Base-by-base conservation (phyloP, 2,888 invertebrate species). In the Vanessa cardui region DNA sequence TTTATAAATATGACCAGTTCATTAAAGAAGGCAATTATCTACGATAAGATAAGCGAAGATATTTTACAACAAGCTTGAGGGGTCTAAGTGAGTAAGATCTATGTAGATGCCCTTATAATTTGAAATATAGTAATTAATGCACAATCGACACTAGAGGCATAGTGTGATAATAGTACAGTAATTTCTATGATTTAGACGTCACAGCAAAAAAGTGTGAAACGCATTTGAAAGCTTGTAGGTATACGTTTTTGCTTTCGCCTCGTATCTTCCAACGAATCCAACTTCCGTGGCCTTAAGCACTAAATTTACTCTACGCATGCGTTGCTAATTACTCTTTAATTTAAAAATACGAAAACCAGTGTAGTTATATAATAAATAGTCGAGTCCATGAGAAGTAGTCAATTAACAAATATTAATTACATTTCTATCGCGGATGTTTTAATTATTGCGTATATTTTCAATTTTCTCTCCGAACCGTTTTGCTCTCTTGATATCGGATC, bases 401-500 rank as follows among this genome's bases (percentile, higher is more conserved):
- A 52, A 64, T 66, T 46, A 61, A 58, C 56, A 58, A 33, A 49
- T 52, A 60, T 20, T 47, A 56, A 39, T 56, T 56, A 56, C 33
- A 18, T 15, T 39, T 26, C 18, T 18, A 39, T 56, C 12, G 39
- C 39, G 33, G 39, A 39, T 39, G 56, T 56, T 56, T 56, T 39
- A 56, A 56, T 39, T 39, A 56, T 56, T 39, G 56, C 26, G 33
- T 67, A 52, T 65, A 64, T 72, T 70, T 68, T 68, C 64, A 77
- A 78, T 78, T 80, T 80, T 80, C 81, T 77, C 76, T 75, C 72
- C 66, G 67, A 68, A 72, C 68, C 75, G 79, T 85, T 85, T 82
- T 83, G 78, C 78, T 80, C 75, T 73, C 74, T 78, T 84, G 84
- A 84, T 83, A 86, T 82, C 79, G 74, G 75, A 77, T 68, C 70